A percentile compares a stretch with the other conserved stretches of the same genome.
phyloP scores from a whole-genome alignment of 2,888 invertebrate genomes.

The Ochropleura leucogaster region DNA sequence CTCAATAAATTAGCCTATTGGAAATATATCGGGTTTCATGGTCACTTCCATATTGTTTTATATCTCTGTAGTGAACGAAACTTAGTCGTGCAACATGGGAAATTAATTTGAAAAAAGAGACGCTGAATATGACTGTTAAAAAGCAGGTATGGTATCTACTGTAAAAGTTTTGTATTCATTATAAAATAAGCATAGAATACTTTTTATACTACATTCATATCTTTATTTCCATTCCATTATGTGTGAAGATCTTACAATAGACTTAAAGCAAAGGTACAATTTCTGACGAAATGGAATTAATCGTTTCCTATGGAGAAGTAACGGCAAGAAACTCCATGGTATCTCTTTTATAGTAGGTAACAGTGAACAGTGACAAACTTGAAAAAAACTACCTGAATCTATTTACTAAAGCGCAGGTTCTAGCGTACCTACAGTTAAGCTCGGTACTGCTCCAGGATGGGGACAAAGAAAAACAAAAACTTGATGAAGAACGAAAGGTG shows the following conservation, averaged over 20 bases:
- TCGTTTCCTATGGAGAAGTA: no score
- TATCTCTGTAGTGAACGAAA: slow-evolving; percentile 16
- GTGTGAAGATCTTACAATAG: no score
- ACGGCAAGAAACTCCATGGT: no score
- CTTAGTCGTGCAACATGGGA: slow-evolving; percentile 45
- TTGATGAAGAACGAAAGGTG: background rate
- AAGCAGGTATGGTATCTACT: slow-evolving; percentile 45
- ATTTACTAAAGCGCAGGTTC: background rate
- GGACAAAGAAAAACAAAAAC: background rate
- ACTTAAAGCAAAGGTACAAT: no score
- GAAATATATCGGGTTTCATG: slow-evolving; percentile 33
- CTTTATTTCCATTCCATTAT: no score
- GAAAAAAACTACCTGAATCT: background rate
- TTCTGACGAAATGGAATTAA: no score
- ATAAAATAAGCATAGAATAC: background rate
- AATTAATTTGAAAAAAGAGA: slow-evolving; percentile 6
- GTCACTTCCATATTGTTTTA: slow-evolving; percentile 33
- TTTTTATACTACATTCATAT: no score
- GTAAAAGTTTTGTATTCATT: background rate
- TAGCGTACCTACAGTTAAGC: background rate
- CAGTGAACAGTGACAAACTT: no score
- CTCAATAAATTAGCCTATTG: slow-evolving; percentile 54
- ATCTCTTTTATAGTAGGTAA: no score
- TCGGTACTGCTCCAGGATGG: background rate
- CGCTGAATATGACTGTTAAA: slow-evolving; percentile 35